Base-by-base conservation (phyloP, 2,888 invertebrate species). In the Smittia aterrima region DNA sequence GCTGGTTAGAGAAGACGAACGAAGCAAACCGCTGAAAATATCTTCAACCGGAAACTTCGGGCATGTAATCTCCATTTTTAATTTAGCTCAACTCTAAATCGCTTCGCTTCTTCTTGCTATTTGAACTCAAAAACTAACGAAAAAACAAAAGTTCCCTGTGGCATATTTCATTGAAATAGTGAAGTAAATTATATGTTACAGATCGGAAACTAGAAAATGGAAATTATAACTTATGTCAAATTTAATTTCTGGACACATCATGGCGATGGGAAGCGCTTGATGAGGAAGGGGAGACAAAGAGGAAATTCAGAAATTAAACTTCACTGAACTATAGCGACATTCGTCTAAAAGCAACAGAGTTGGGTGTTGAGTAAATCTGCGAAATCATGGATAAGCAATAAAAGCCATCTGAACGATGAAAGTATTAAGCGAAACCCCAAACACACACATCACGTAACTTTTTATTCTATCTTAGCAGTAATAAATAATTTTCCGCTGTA, bases 31-130 rank as follows among this genome's bases (percentile, higher is more conserved):
- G 4, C 38, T n/a, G n/a, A n/a, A n/a, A n/a, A n/a, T n/a, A 7
- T 38, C 38, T 38, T 47, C n/a, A 47, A 24, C 68, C 68, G 68
- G 68, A 68, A 68, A 47, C n/a, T 68, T 68, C 47, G 18, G 22
- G 18, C 32, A 38, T 68, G 47, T 68, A 47, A 68, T 68, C 68
- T 68, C 68, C 68, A 47, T 68, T 66, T 40, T 66, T 64, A 64
- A 25, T 64, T 64, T 54, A 38, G 38, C 47, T 47, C 11, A 13
- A 47, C 47, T n/a, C 11, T 7, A n/a, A 47, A 3, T 47, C 7
- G 3, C 16, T 16, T 47, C 47, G 47, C 13, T 9, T n/a, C 47
- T 47, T 16, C 3, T 16, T n/a, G 16, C 11, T 47, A n/a, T n/a
- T 3, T 47, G 47, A 47, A 47, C 3, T 47, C 3, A 47, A n/a